phyloP scores from a whole-genome alignment of 2,797 vertebrate genomes.

The Natrix natrix region DNA sequence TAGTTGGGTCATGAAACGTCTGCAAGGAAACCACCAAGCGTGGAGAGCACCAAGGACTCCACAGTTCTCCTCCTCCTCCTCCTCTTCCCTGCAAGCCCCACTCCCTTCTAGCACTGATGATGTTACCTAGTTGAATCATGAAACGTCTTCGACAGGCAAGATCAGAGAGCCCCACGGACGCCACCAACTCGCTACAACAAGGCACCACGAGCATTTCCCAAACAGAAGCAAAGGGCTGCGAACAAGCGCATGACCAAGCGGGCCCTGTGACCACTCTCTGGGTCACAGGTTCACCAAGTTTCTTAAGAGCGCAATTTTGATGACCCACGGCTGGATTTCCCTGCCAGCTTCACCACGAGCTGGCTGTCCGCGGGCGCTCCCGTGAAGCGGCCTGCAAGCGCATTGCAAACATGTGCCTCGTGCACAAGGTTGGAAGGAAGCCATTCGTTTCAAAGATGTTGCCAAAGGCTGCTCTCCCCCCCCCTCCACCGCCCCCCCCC shows the following conservation, averaged over 20 bases:
- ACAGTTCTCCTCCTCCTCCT: too few species aligned
- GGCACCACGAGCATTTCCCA: too few species aligned
- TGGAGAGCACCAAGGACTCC: too few species aligned
- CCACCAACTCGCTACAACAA: too few species aligned
- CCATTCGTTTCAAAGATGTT: neutral
- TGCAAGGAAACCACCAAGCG: too few species aligned
- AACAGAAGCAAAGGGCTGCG: neutral
- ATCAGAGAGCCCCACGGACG: too few species aligned
- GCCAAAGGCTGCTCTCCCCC: neutral
- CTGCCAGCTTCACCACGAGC: neutral
- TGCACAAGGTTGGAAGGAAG: neutral
- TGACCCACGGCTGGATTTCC: neutral
- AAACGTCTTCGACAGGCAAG: too few species aligned
- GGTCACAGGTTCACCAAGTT: neutral
- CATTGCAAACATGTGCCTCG: rapidly evolving
- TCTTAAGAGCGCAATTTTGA: rapidly evolving
- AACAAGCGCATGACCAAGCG: rapidly evolving
- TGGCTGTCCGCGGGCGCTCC: neutral
- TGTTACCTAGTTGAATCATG: too few species aligned
- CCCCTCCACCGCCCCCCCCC: rapidly evolving
- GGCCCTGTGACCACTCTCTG: neutral
- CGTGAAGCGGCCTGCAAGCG: neutral
- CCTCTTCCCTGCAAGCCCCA: too few species aligned
- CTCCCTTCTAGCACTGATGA: too few species aligned
- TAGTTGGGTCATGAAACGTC: too few species aligned